Evolutionary conservation across 2,113 vertebrate genomes (phyloP).

Genomic region (Rhynchomys soricoides): DNA sequence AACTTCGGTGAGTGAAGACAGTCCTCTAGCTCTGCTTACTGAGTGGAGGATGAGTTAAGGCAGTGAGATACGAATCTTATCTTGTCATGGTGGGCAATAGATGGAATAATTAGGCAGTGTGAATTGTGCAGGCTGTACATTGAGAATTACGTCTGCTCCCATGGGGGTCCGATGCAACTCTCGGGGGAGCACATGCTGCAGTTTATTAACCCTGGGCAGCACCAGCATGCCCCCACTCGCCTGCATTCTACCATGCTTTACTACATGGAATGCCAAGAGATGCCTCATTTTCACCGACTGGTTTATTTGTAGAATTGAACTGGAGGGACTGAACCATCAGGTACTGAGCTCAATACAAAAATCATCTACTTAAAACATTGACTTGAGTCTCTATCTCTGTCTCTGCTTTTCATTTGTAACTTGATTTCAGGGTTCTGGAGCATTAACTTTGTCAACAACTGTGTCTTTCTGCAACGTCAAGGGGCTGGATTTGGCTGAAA

Average conservation of each 20-base stretch:
- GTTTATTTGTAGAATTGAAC: neutral
- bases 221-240: neutral
- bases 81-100: neutral
- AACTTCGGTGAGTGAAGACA: neutral
- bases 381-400: neutral
- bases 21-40: neutral
- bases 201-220: neutral
- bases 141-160: neutral
- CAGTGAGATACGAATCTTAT: neutral
- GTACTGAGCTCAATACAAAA: neutral
- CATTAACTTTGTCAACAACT: neutral
- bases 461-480: neutral
- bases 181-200: neutral
- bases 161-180: neutral
- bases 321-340: neutral
- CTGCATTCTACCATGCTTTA: neutral
- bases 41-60: neutral
- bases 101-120: neutral
- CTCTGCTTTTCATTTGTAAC: neutral
- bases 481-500: neutral
- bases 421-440: neutral
- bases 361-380: too few species aligned
- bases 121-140: neutral
- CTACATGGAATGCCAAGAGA: neutral
- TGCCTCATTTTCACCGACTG: neutral